phyloP scores from a whole-genome alignment of 1,140 invertebrate genomes.

The Carposina sasakii region DNA sequence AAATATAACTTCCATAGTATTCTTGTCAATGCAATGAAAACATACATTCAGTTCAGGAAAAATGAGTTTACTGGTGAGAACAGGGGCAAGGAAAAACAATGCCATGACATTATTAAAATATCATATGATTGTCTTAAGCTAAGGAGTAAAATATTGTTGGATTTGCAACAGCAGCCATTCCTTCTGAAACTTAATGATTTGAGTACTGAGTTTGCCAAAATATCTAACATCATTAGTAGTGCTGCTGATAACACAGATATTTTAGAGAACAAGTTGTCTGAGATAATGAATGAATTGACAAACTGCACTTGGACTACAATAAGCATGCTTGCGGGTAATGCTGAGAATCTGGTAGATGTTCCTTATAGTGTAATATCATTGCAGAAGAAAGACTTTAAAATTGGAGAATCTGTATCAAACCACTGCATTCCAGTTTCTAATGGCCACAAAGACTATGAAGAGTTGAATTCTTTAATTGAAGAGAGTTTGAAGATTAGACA shows the following conservation, averaged over 20 bases:
- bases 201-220: constrained; percentile 56
- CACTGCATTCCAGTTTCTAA: constrained; percentile 37
- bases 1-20: constrained; percentile 51
- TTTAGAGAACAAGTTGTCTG: constrained; percentile 33
- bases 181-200: constrained; percentile 61
- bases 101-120: constrained; percentile 55
- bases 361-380: constrained; percentile 61
- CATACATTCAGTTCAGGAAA: constrained; percentile 43
- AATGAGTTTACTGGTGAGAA: constrained; percentile 44
- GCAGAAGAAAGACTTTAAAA: constrained; percentile 58
- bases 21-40: constrained; percentile 47
- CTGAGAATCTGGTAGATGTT: constrained; percentile 42
- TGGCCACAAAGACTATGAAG: constrained; percentile 32
- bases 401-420: constrained; percentile 47
- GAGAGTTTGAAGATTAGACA: constrained; percentile 56
- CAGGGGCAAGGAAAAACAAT: constrained; percentile 46
- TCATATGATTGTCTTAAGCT: constrained; percentile 62
- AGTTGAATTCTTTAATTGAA: constrained; percentile 48
- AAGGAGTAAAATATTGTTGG: constrained; percentile 54
- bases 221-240: constrained; percentile 47
- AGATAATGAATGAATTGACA: constrained; percentile 38
- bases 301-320: constrained; percentile 60
- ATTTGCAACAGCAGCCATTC: constrained; percentile 53
- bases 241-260: constrained; percentile 54
- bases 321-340: constrained; percentile 40